A percentile compares a stretch with the other conserved stretches of the same genome.
These are phyloP conservation scores for Campaea margaritaria DNA, from an alignment of 2,888 invertebrate genomes.

Conservation along the genomic window DNA sequence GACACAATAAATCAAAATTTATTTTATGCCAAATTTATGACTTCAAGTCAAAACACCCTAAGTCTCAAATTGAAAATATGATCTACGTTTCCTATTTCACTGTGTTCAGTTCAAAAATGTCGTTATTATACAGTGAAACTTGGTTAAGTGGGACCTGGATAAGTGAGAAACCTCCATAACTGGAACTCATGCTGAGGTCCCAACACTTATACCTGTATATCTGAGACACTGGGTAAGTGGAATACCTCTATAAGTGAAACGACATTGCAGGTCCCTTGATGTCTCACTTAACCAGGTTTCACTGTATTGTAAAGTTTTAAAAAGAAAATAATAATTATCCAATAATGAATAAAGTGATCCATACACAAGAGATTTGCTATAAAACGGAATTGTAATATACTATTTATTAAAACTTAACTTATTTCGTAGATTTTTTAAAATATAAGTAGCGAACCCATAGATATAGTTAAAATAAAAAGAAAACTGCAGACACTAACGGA, in stretches of 20 bases:
- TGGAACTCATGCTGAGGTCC: too few species aligned
- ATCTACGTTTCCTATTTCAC: too few species aligned
- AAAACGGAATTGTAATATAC: constrained; percentile 63
- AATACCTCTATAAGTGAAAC: too few species aligned
- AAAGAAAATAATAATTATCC: not conserved
- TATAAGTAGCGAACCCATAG: constrained; percentile 63
- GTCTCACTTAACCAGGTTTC: too few species aligned
- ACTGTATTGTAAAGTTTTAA: not conserved
- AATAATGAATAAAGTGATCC: constrained; percentile 44
- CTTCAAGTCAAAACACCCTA: not conserved
- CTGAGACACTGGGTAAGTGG: too few species aligned
- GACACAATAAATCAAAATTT: too few species aligned
- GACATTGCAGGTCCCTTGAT: too few species aligned
- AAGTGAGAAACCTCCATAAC: too few species aligned
- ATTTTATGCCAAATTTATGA: not conserved
- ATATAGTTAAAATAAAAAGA: constrained; percentile 52
- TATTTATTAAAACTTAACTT: constrained; percentile 43
- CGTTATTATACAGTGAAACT: too few species aligned
- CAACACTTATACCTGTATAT: too few species aligned
- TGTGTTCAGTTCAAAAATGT: too few species aligned
- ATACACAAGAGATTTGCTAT: constrained; percentile 48
- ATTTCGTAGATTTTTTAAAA: constrained; percentile 57
- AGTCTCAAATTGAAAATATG: not conserved
- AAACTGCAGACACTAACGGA: constrained; percentile 82
- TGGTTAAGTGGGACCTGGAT: too few species aligned